Base-by-base conservation (phyloP, 1,140 invertebrate species). In the Aricia agestis region DNA sequence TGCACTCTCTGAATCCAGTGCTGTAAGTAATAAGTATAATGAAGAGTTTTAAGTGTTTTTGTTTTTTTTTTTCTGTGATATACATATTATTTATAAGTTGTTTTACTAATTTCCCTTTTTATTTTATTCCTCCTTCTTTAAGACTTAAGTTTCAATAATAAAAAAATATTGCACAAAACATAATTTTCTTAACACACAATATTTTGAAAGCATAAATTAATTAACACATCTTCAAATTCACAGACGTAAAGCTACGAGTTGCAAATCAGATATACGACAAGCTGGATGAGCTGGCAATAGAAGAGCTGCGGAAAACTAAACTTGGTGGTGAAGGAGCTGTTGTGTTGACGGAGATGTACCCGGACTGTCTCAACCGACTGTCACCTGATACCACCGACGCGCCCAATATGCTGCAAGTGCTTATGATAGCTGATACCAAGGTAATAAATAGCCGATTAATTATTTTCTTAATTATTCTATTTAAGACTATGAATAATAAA, bases 361-460 rank as follows among this genome's bases (percentile, higher is more conserved):
- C 89, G 0, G 87, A 88, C 68, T 90, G 89, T 63, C 58, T 90
- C 7, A 88, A 87, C 61, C 71, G 84, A 13, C 74, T 84, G 0
- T 90, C 87, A 0, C 89, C 89, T 0, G 87, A 91, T 52, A 91
- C 89, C 0, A 91, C 87, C 0, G 86, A 86, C n/a, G 84, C 86
- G 41, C 79, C 86, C 1, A 83, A 90, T 72, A 75, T 82, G 0
- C 85, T 89, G 58, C 80, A 80, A 61, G 84, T 91, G 70, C 73
- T 91, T n/a, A 91, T 91, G 89, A 66, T 91, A 10, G 87, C 89
- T 67, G 87, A 91, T 72, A 91, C 89, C 25, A 89, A 91, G 71
- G 89, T 91, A 71, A 77, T 78, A 80, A n/a, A n/a, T n/a, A n/a
- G n/a, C n/a, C n/a, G n/a, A n/a, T n/a, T n/a, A n/a, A n/a, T n/a